Percentiles rank a stretch among this genome's conserved stretches.
These are phyloP conservation scores for Xyrichtys novacula DNA, from an alignment of 2,797 vertebrate species.

Conservation along the genomic window DNA sequence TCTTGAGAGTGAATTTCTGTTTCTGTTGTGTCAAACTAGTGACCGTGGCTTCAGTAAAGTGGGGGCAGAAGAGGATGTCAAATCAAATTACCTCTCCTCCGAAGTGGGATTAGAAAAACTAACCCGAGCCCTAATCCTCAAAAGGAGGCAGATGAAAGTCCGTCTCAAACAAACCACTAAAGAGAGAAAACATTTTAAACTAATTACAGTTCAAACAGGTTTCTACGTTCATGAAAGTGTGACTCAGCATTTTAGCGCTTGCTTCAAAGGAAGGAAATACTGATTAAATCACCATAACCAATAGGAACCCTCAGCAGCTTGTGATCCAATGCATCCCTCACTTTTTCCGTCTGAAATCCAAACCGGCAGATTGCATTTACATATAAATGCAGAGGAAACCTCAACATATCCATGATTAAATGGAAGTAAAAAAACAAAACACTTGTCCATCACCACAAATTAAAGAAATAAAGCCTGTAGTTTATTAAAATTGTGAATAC, in stretches of 20 bases:
- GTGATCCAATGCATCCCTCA: no score
- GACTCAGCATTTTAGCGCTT: conserved; percentile 6
- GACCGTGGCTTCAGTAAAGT: conserved; percentile 15
- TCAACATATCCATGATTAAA: no score
- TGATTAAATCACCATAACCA: conserved; percentile 12
- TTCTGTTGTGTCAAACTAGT: conserved; percentile 32
- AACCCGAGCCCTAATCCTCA: conserved; percentile 27
- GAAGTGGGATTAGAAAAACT: conserved; percentile 53
- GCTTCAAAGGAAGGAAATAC: conserved; percentile 11
- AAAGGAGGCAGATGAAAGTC: conserved; percentile 18
- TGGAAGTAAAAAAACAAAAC: no score
- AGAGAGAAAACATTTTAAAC: conserved; percentile 23
- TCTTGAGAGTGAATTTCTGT: conserved; percentile 19
- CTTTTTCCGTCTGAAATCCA: conserved; percentile 26
- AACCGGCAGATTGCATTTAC: conserved; percentile 13
- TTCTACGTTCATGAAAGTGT: neutral
- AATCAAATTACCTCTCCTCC: conserved; percentile 41
- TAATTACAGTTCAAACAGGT: conserved; percentile 23
- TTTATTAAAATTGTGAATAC: neutral
- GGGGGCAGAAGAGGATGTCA: conserved; percentile 25
- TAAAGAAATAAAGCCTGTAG: neutral
- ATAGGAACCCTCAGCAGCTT: conserved; percentile 17
- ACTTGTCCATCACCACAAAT: conserved; percentile 11
- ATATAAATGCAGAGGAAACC: conserved; percentile 3
- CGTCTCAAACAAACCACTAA: conserved; percentile 16